A percentile compares a stretch with the other conserved stretches of the same genome.
Evolutionary conservation across 2,113 vertebrate species (phyloP).

Genomic region (Trogon surrucura): DNA sequence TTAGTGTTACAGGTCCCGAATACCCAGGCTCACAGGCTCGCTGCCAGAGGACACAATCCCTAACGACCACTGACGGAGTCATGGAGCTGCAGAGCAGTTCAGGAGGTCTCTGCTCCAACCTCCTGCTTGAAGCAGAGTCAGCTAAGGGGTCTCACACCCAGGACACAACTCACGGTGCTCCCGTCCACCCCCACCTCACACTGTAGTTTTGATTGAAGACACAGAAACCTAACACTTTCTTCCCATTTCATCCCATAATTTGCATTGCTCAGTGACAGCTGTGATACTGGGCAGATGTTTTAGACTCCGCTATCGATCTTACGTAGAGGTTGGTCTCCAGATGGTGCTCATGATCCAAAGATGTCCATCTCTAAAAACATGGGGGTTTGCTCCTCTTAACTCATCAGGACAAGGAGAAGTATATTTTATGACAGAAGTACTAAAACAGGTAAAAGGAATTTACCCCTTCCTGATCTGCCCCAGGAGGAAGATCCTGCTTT

Average conservation of each 20-base stretch:
- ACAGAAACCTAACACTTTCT: neutral
- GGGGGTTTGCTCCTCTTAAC: neutral
- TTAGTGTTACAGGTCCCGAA: too few species aligned
- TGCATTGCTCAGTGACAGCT: accelerated
- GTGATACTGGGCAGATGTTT: neutral
- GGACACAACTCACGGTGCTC: neutral
- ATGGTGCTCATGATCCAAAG: neutral
- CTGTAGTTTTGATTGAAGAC: neutral
- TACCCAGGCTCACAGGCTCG: too few species aligned
- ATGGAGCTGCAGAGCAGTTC: too few species aligned
- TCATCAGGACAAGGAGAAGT: neutral
- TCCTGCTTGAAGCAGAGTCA: too few species aligned
- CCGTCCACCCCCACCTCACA: neutral
- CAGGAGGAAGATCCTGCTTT: accelerated
- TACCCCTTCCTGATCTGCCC: accelerated
- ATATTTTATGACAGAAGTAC: neutral
- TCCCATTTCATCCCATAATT: accelerated
- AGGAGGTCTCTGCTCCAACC: too few species aligned
- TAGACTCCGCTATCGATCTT: accelerated
- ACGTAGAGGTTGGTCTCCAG: neutral
- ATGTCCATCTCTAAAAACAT: accelerated
- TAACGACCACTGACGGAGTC: too few species aligned
- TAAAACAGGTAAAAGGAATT: accelerated
- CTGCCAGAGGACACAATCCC: too few species aligned
- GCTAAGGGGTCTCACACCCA: neutral